phyloP scores from a whole-genome alignment of 2,113 vertebrate species.

The Parus major region DNA sequence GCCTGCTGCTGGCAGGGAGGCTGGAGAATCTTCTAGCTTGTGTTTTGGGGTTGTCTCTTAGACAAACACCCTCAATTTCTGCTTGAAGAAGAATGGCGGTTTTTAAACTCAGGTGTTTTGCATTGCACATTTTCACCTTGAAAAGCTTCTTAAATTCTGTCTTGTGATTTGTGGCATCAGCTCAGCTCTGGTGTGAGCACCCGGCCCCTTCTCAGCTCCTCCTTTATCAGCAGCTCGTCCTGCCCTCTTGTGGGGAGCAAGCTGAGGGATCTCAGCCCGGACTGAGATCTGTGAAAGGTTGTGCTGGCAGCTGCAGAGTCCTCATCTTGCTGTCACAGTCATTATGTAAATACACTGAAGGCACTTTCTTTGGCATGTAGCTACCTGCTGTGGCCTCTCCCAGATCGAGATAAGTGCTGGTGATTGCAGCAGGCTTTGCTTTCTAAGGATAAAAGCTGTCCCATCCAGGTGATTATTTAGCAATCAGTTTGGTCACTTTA shows the following conservation, averaged over 20 bases:
- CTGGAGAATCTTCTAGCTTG: not conserved
- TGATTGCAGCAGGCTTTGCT: not conserved
- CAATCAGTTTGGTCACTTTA: not conserved
- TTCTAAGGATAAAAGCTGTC: not conserved
- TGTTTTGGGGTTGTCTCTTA: not conserved
- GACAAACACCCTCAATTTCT: not conserved
- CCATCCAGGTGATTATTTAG: not conserved
- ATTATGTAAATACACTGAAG: not conserved
- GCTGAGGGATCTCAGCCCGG: not conserved
- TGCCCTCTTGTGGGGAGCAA: conserved; percentile 1
- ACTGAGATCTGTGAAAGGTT: not conserved
- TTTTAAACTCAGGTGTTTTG: not conserved
- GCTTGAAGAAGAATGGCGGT: not conserved
- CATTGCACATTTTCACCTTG: not conserved
- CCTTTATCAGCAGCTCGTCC: not conserved
- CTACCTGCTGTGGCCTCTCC: not conserved
- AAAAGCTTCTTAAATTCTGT: not conserved
- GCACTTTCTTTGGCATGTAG: not conserved
- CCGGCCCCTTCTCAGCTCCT: not conserved
- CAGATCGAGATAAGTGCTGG: not conserved
- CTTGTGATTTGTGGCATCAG: not conserved
- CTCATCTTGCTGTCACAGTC: not conserved
- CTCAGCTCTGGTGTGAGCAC: not conserved
- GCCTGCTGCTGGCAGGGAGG: not conserved
- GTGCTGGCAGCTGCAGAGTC: not conserved